Evolutionary conservation across 2,888 invertebrate genomes (phyloP).

Genomic region (Tanypteryx hageni): DNA sequence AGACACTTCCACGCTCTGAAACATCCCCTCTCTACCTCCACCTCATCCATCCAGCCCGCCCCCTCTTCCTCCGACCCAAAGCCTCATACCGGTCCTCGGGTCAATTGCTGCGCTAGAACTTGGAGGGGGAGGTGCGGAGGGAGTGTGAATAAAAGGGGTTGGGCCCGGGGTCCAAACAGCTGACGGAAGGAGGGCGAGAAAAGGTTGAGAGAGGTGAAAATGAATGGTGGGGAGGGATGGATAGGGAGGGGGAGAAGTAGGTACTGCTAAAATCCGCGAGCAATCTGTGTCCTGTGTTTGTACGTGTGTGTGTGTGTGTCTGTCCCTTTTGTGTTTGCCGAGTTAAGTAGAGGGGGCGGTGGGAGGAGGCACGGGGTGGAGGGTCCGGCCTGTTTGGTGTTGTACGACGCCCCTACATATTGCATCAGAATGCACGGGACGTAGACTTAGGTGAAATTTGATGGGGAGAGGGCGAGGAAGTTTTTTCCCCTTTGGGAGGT

Average conservation of each 20-base stretch:
- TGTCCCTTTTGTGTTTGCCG: background rate
- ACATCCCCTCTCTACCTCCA: background rate
- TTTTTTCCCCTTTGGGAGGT: background rate
- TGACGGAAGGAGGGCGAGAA: conserved; percentile 14
- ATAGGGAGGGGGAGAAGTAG: too few relatives aligned
- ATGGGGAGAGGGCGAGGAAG: conserved; percentile 14
- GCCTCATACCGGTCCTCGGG: conserved; percentile 8
- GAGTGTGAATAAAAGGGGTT: background rate
- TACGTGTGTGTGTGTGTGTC: background rate
- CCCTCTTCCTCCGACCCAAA: background rate
- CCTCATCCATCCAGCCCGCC: background rate
- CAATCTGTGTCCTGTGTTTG: background rate
- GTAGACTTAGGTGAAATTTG: background rate
- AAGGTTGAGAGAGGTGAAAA: conserved; percentile 16
- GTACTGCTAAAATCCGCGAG: too few relatives aligned
- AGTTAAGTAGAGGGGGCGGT: background rate
- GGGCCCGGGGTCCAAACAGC: background rate
- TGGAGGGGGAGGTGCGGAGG: too few relatives aligned
- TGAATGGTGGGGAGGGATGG: background rate
- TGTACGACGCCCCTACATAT: background rate
- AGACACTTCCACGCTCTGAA: too few relatives aligned
- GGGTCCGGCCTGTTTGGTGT: background rate
- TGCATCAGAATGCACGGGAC: background rate
- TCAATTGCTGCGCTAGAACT: background rate
- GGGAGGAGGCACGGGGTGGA: too few relatives aligned